A percentile compares a stretch with the other conserved stretches of the same genome.
These are phyloP conservation scores for Tragelaphus oryx DNA, from an alignment of 2,797 vertebrate genomes.

Conservation along the genomic window DNA sequence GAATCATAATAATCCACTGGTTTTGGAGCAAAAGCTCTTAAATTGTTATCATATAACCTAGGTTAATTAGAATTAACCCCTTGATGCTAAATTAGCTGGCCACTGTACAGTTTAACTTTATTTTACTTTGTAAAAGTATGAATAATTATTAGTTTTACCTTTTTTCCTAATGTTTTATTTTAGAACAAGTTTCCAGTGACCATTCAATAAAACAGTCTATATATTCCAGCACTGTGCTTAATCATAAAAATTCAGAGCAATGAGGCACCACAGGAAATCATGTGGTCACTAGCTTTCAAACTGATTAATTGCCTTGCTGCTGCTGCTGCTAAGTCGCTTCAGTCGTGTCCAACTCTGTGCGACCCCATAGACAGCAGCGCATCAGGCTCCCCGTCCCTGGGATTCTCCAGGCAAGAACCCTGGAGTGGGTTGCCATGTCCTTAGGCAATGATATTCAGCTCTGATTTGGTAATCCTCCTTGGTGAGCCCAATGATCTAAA, in stretches of 20 bases:
- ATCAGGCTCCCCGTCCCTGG: too few species aligned
- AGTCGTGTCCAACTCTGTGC: too few species aligned
- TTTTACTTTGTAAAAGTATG: neutral
- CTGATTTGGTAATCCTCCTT: neutral
- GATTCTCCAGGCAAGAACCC: too few species aligned
- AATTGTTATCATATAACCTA: neutral
- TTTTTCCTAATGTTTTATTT: conserved; percentile 17
- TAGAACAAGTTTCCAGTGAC: neutral
- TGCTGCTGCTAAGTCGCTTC: too few species aligned
- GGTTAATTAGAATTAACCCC: neutral
- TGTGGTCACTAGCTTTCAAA: neutral
- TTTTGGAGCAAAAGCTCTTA: neutral
- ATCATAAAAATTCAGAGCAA: conserved; percentile 12
- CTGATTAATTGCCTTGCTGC: neutral
- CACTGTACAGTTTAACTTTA: neutral
- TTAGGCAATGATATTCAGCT: neutral
- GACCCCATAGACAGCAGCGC: too few species aligned
- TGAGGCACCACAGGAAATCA: neutral
- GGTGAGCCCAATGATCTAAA: neutral
- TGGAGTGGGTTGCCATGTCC: too few species aligned
- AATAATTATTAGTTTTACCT: conserved; percentile 2
- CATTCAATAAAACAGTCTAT: neutral
- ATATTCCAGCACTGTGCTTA: conserved; percentile 20
- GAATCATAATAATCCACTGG: neutral
- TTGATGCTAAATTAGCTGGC: neutral